These are phyloP conservation scores for Ptychobarbus kaznakovi DNA, from an alignment of 2,797 vertebrate species.

Conservation along the genomic window DNA sequence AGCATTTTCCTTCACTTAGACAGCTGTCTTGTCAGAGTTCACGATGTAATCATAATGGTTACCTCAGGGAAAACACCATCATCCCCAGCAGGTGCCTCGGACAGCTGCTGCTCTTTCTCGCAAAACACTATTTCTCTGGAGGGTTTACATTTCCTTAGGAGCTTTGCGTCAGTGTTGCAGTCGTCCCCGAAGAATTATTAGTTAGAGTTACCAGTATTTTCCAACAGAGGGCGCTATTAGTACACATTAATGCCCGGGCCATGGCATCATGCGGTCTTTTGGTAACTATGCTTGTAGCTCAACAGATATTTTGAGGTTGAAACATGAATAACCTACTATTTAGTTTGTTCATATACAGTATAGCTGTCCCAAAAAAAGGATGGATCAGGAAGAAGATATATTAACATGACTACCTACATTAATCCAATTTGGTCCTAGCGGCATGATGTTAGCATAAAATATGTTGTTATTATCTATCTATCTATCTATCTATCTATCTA, in stretches of 20 bases:
- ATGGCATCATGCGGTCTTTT: not conserved
- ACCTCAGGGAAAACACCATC: slow-evolving; percentile 7
- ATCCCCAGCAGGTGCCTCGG: slow-evolving; percentile 28
- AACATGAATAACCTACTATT: slow-evolving; percentile 6
- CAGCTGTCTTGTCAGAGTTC: slow-evolving; percentile 15
- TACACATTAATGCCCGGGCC: not conserved
- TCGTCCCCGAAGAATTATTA: not conserved
- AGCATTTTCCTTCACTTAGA: not conserved
- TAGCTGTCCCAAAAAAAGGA: not conserved
- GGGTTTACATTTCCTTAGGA: not conserved
- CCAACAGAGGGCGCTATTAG: slow-evolving; percentile 35
- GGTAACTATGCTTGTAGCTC: not conserved
- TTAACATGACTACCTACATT: not conserved
- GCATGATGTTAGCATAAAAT: not conserved
- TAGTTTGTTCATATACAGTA: not conserved
- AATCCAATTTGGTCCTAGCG: not conserved
- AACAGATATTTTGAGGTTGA: slow-evolving; percentile 4
- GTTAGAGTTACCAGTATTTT: not conserved
- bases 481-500: too few species aligned
- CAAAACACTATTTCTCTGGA: not conserved
- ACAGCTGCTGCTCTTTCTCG: slow-evolving; percentile 58
- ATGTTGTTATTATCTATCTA: too few species aligned
- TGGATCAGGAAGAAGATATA: not conserved
- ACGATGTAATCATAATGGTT: not conserved
- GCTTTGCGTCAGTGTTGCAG: slow-evolving; percentile 23